phyloP scores from a whole-genome alignment of 2,113 vertebrate species.

The Aldabrachelys gigantea region DNA sequence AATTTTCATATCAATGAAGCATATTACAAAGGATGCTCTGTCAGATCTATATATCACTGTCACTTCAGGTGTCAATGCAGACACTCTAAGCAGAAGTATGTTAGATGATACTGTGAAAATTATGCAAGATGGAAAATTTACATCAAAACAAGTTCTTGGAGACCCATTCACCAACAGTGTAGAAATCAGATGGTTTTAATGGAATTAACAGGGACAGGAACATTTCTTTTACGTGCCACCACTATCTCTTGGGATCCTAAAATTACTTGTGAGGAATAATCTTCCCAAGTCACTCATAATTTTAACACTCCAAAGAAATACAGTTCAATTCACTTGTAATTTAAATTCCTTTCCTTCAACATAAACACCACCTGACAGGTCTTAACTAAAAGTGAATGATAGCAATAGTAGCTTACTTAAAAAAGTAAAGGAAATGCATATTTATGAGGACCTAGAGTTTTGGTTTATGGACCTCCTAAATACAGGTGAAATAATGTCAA shows the following conservation, averaged over 20 bases:
- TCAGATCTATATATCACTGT: conserved; percentile 60
- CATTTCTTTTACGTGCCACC: conserved; percentile 43
- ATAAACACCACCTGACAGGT: conserved; percentile 70
- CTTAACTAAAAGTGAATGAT: conserved; percentile 74
- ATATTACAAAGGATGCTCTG: conserved; percentile 39
- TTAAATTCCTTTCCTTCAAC: conserved; percentile 64
- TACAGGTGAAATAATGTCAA: conserved; percentile 42
- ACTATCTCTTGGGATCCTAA: conserved; percentile 56
- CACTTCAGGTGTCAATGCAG: conserved; percentile 53
- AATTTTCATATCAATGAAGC: conserved; percentile 51
- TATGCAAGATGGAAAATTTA: conserved; percentile 45
- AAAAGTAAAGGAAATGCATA: conserved; percentile 69
- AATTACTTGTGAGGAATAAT: conserved; percentile 68
- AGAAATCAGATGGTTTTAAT: conserved; percentile 62
- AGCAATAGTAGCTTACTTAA: conserved; percentile 65
- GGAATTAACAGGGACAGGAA: conserved; percentile 48
- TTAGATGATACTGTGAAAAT: conserved; percentile 53
- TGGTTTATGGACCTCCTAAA: conserved; percentile 45
- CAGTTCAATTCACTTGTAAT: conserved; percentile 7
- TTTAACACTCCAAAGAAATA: conserved; percentile 61
- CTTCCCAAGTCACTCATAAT: conserved; percentile 65
- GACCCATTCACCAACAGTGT: conserved; percentile 20
- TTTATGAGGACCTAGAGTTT: conserved; percentile 61
- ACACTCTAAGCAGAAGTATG: conserved; percentile 57
- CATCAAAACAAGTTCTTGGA: conserved; percentile 40